Evolutionary conservation across 37 sponge, comb jelly and placozoan species (phyloP), one percentile per base, ranked within the genome.

Genomic region (Petrosia ficiformis): DNA sequence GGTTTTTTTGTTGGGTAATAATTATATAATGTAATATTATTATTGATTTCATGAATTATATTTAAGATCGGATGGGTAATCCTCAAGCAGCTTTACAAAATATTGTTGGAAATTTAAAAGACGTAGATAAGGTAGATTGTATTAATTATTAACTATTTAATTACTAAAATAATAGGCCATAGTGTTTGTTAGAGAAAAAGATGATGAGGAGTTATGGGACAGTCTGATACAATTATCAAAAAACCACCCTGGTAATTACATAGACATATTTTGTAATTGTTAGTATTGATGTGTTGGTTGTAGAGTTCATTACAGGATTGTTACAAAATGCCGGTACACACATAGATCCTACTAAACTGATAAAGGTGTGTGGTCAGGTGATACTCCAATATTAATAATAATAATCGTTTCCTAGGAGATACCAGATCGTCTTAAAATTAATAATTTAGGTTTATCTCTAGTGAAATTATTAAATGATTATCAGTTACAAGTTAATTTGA

Each of bases 391-490:
- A n/a, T n/a, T n/a, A n/a, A n/a, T n/a, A n/a, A n/a, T n/a, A 34
- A 71, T 71, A 40, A 25, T 38, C 57, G 34, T 21, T 68, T 22
- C 36, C 16, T 43, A 89, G 89, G 57, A 86, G 57, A 94, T 97
- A 2, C 90, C 92, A 19, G 73, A 74, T 0, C 72, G 79, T 0
- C 72, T 80, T 24, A 72, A 81, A 32, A 98, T 98, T 31, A 91
- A 90, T 14, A 73, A 87, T 21, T 79, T 98, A 0, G 73, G 95
- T 21, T 81, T 60, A 33, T 88, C 91, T 5, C 73, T 98, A 10
- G 96, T 98, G 4, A 98, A 98, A 68, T 84, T 98, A 3, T 76
- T 98, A 44, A 90, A 92, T 48, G 99, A 98, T 30, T 92, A 87
- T 75, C 74, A 82, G 70, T 88, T 98, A 29, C 94, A 95, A 67